These are phyloP conservation scores for Geothlypis trichas DNA, from an alignment of 2,113 vertebrate genomes.

Conservation along the genomic window DNA sequence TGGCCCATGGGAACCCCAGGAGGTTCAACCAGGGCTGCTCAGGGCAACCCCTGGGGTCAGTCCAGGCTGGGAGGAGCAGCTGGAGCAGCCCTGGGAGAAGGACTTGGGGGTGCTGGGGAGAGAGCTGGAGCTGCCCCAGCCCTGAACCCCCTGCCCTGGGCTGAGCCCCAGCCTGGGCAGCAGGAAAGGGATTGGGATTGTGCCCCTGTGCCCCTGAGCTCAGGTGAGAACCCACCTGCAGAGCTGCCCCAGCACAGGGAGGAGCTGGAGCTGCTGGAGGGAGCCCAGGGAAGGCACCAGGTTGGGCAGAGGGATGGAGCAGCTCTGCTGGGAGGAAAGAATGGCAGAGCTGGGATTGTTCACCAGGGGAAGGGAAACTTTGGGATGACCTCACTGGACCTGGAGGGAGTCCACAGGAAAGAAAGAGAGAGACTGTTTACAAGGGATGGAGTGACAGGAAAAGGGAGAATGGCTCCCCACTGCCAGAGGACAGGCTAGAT, in stretches of 20 bases:
- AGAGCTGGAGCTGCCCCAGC: not conserved
- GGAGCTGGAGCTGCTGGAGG: not conserved
- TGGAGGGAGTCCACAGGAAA: not conserved
- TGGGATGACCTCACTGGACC: rapidly evolving
- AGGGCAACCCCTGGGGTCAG: rapidly evolving
- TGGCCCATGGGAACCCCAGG: not conserved
- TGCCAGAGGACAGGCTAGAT: not conserved
- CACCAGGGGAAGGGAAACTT: not conserved
- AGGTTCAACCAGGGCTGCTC: not conserved
- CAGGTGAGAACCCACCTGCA: not conserved
- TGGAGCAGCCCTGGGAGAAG: not conserved
- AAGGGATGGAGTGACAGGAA: not conserved
- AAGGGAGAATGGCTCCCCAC: too few relatives aligned
- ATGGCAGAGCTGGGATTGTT: not conserved
- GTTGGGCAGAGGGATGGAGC: not conserved
- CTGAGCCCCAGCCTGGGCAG: not conserved
- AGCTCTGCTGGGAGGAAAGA: not conserved
- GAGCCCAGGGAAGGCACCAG: not conserved
- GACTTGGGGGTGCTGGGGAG: not conserved
- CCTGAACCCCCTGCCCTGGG: not conserved
- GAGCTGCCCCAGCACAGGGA: not conserved
- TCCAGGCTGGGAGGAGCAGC: not conserved
- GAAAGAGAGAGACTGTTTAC: not conserved
- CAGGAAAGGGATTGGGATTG: not conserved
- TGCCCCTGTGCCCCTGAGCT: not conserved